Percentiles rank a stretch among this genome's conserved stretches.
Evolutionary conservation across 2,797 vertebrate genomes (phyloP).

Genomic region (Acanthurus tractus): DNA sequence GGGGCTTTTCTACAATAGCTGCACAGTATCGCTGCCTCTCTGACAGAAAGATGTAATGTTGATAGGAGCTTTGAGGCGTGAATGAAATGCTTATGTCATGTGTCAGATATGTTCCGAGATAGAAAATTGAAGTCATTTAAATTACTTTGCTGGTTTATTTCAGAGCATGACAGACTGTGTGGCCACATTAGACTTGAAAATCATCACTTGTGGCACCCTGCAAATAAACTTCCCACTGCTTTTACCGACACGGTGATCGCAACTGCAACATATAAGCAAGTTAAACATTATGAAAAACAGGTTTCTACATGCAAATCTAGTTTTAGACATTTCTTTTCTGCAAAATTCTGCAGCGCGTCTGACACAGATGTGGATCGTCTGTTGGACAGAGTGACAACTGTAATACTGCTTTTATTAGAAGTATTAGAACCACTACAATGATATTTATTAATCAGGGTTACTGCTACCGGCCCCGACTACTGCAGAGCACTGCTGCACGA

Average conservation of each 20-base stretch:
- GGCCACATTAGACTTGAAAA: conserved; percentile 38
- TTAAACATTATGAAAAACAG: background rate
- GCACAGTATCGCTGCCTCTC: conserved; percentile 66
- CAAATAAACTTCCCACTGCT: conserved; percentile 6
- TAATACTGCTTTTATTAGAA: too few relatives aligned
- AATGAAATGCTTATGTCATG: conserved; percentile 73
- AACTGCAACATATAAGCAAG: conserved; percentile 4
- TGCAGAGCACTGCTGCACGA: conserved; percentile 30
- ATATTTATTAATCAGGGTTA: conserved; percentile 20
- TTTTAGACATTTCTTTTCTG: background rate
- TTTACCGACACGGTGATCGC: conserved; percentile 6
- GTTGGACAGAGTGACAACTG: background rate
- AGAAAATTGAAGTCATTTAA: conserved; percentile 68
- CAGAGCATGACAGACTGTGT: conserved; percentile 12
- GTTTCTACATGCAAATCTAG: background rate
- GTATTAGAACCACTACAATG: background rate
- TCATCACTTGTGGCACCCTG: background rate
- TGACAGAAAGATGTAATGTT: conserved; percentile 72
- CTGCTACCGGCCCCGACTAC: conserved; percentile 15
- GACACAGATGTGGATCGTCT: background rate
- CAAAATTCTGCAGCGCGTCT: background rate
- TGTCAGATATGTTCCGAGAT: conserved; percentile 71
- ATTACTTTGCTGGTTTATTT: conserved; percentile 54
- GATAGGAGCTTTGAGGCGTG: conserved; percentile 63
- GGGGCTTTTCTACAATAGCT: conserved; percentile 55